Evolutionary conservation across 2,797 vertebrate genomes (phyloP).

Genomic region (Harpagifer antarcticus): DNA sequence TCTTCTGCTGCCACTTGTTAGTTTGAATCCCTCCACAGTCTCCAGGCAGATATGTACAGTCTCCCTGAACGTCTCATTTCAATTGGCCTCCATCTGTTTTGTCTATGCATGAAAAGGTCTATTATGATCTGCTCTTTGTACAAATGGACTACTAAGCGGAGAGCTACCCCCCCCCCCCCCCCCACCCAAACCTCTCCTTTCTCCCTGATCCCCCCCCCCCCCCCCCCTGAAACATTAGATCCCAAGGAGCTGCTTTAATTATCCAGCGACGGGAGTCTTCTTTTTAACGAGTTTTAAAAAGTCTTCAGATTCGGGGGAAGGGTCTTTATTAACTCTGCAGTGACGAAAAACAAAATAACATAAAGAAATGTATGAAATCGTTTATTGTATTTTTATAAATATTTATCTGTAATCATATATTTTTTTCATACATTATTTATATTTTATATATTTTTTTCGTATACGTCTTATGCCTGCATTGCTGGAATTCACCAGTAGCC

Average conservation of each 20-base stretch:
- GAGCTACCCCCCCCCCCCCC: slow-evolving; percentile 26
- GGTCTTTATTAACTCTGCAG: slow-evolving; percentile 90
- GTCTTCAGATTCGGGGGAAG: slow-evolving; percentile 81
- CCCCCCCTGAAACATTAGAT: slow-evolving; percentile 66
- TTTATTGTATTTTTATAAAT: too few relatives aligned
- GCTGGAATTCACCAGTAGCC: too few relatives aligned
- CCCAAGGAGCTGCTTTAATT: slow-evolving; percentile 77
- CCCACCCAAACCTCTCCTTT: neutral
- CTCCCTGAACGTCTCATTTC: slow-evolving; percentile 70
- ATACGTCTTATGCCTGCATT: too few relatives aligned
- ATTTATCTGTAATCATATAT: too few relatives aligned
- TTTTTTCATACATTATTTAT: too few relatives aligned
- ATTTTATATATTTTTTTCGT: too few relatives aligned
- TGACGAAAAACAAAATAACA: slow-evolving; percentile 68
- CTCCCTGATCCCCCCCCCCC: neutral
- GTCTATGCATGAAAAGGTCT: slow-evolving; percentile 76
- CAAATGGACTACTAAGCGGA: slow-evolving; percentile 75
- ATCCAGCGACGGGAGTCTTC: slow-evolving; percentile 72
- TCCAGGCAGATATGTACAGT: slow-evolving; percentile 70
- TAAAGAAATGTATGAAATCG: too few relatives aligned
- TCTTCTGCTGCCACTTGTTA: slow-evolving; percentile 54
- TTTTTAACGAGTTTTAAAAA: slow-evolving; percentile 88
- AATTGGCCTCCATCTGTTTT: slow-evolving; percentile 77
- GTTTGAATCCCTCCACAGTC: slow-evolving; percentile 70
- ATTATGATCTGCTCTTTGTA: slow-evolving; percentile 81